Percentiles rank a stretch among this genome's conserved stretches.
Conservation (phyloP, 2,113 vertebrate genomes). For the Ceyx cyanopectus region DNA sequence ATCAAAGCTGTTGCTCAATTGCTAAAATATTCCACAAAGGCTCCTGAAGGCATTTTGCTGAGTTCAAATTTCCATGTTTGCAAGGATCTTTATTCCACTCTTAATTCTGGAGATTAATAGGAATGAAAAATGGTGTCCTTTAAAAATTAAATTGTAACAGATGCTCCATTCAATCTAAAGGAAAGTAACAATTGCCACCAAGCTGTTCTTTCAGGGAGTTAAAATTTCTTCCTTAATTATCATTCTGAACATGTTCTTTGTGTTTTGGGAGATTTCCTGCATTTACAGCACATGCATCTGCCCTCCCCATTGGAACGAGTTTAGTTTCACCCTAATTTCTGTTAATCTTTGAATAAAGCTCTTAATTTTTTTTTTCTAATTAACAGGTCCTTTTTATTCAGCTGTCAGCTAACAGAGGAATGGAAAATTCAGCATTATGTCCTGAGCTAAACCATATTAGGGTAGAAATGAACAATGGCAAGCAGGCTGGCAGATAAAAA, state of each 20-base stretch:
- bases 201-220: slow-evolving; percentile 27
- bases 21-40: background rate
- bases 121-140: slow-evolving; percentile 46
- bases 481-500: slow-evolving; percentile 55
- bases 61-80: background rate
- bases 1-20: background rate
- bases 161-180: background rate
- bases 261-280: slow-evolving; percentile 15
- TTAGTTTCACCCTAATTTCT: slow-evolving; percentile 51
- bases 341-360: slow-evolving; percentile 50
- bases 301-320: background rate
- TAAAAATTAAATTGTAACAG: slow-evolving; percentile 42
- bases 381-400: slow-evolving; percentile 33
- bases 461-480: slow-evolving; percentile 37
- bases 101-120: slow-evolving; percentile 43
- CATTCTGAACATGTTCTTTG: slow-evolving; percentile 8
- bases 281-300: background rate
- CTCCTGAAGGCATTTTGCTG: slow-evolving; percentile 27
- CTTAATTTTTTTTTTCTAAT: slow-evolving; percentile 43
- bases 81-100: background rate
- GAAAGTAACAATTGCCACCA: slow-evolving; percentile 38
- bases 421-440: slow-evolving; percentile 48
- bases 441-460: slow-evolving; percentile 35
- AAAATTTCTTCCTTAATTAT: slow-evolving; percentile 31
- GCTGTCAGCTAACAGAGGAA: slow-evolving; percentile 4